Conservation (phyloP, 2,888 invertebrate species). For the Iphiclides podalirius region DNA sequence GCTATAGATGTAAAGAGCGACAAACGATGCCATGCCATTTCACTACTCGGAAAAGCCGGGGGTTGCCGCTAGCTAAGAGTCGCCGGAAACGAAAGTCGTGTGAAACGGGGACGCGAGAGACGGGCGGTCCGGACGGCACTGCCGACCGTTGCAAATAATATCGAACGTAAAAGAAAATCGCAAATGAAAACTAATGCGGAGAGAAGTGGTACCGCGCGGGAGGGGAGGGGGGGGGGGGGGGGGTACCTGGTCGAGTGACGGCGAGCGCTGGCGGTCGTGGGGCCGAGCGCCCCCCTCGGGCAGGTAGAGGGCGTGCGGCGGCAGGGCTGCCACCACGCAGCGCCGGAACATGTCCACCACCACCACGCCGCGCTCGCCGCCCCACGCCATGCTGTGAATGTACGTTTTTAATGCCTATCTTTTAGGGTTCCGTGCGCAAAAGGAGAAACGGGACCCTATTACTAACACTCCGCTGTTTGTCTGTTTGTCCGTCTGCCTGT, state of each 20-base stretch:
- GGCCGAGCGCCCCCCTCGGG: constrained; percentile 86
- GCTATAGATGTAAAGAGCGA: constrained; percentile 45
- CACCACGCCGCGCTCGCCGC: constrained; percentile 97
- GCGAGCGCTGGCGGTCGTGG: constrained; percentile 89
- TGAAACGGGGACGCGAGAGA: too few relatives aligned
- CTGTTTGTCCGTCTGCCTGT: too few relatives aligned
- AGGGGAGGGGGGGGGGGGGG: constrained; percentile 11
- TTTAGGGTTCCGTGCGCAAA: too few relatives aligned
- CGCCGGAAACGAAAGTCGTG: too few relatives aligned
- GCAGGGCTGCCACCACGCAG: constrained; percentile 91
- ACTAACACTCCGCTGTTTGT: too few relatives aligned
- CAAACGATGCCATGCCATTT: constrained; percentile 67
- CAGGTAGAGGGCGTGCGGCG: constrained; percentile 95
- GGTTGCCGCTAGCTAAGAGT: constrained; percentile 52
- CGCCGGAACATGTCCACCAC: constrained; percentile 97
- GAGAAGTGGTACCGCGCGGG: constrained; percentile 21
- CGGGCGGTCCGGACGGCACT: neutral
- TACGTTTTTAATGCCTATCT: too few relatives aligned
- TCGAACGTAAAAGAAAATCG: constrained; percentile 49
- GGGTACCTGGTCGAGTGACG: constrained; percentile 93
- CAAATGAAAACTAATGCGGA: constrained; percentile 64
- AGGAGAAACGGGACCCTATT: too few relatives aligned
- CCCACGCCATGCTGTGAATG: constrained; percentile 94
- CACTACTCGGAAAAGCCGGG: constrained; percentile 57
- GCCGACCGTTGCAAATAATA: constrained; percentile 53